Evolutionary conservation across 2,797 vertebrate genomes (phyloP).

Genomic region (Gouania willdenowi): DNA sequence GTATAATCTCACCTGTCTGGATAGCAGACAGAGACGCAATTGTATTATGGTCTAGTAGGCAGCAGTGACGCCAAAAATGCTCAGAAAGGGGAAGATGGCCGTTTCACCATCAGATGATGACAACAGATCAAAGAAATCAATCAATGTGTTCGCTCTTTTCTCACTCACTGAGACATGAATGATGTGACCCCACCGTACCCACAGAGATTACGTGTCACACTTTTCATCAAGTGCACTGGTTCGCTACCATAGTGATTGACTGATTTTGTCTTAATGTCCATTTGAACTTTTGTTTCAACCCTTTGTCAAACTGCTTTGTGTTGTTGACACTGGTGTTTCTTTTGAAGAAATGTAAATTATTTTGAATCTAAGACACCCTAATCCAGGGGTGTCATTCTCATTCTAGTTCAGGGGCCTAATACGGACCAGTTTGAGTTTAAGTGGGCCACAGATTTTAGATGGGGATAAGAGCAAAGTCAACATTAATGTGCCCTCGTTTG

Average conservation of each 20-base stretch:
- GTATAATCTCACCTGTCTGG: constrained; percentile 12
- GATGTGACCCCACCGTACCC: constrained; percentile 34
- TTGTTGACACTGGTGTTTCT: too few species aligned
- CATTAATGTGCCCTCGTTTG: too few species aligned
- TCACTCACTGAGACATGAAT: constrained; percentile 26
- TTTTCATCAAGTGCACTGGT: constrained; percentile 27
- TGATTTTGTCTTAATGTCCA: too few species aligned
- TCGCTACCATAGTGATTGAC: constrained; percentile 12
- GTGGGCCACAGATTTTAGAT: too few species aligned
- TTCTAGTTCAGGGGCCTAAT: too few species aligned
- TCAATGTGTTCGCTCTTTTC: constrained; percentile 36
- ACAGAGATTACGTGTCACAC: constrained; percentile 47
- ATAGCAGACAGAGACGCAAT: constrained; percentile 26
- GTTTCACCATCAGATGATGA: constrained; percentile 15
- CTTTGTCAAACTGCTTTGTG: too few species aligned
- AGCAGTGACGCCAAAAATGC: constrained; percentile 13
- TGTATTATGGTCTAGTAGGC: constrained; percentile 17
- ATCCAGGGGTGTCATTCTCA: too few species aligned
- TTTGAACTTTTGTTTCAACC: too few species aligned
- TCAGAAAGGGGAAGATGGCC: constrained; percentile 2
- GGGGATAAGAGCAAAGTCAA: too few species aligned
- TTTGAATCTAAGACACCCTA: too few species aligned
- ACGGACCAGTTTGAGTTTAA: too few species aligned
- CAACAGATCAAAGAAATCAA: constrained; percentile 28
- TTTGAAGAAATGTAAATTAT: too few species aligned